Evolutionary conservation across 2,888 invertebrate genomes (phyloP), one percentile per base, ranked within the genome.

Genomic region (Xanthorhoe designata): DNA sequence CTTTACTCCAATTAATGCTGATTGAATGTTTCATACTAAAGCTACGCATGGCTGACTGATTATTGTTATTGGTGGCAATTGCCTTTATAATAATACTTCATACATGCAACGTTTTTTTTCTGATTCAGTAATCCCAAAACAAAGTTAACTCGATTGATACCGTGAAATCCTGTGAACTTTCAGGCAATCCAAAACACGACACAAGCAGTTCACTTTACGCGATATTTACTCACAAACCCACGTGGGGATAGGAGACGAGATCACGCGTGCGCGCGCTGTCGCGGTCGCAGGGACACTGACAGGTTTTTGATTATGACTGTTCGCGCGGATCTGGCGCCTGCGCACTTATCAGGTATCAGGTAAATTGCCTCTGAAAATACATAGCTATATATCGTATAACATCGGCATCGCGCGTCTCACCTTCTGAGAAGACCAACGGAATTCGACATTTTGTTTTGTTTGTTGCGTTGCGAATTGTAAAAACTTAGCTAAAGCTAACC

Each of bases 141-240:
- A 81, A 83, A 84, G 82, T 78, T 79, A 80, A 80, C 79, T 80
- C 78, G 78, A 69, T 61, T 78, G 73, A 70, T 84, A 86, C 84
- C 83, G 75, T 81, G 3, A 73, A 78, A 83, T 78, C 77, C 72
- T 71, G 68, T 71, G 68, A 72, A 57, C 64, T 61, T 67, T 74
- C 75, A 71, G 79, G 86, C 86, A 90, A 90, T 90, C 90, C 90
- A 86, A 84, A 77, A 76, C 74, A 78, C 78, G 72, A 78, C 78
- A 78, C 78, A 73, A 76, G 75, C 76, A 74, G 73, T 78, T 76
- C 79, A 83, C 82, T 82, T 79, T 75, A 76, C 75, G 71, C 73
- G 73, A 83, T 89, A 88, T 89, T 90, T 89, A 89, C 88, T 84
- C 87, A 89, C 89, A 89, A 87, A 84, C 83, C 82, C 89, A 87